Evolutionary conservation across 2,888 invertebrate species (phyloP), one percentile per base, ranked within the genome.

Genomic region (Drosophila colorata): DNA sequence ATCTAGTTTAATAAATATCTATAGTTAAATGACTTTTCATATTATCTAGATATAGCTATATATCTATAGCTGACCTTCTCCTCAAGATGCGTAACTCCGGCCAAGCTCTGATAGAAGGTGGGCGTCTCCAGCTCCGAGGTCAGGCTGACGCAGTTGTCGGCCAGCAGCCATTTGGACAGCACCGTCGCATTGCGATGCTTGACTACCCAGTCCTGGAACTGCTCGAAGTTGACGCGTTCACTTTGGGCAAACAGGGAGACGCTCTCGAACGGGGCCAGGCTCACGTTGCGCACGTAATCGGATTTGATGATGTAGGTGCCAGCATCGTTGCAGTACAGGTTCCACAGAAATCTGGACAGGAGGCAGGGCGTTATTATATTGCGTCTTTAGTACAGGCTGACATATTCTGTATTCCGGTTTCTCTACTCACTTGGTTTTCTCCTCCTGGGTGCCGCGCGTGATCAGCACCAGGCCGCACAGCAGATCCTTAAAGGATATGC

Each of bases 31-130:
- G n/a, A n/a, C 2, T n/a, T 2, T 35, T 14, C 1, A 0, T n/a
- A 7, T 9, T 37, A 37, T 37, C 6, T 37, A 16, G 9, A 9
- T n/a, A n/a, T n/a, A n/a, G n/a, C n/a, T n/a, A n/a, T n/a, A n/a
- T n/a, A n/a, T n/a, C n/a, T n/a, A 28, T 23, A 9, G 14, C 94
- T 93, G 91, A 96, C 96, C 91, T 95, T 94, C 80, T 95, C 95
- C 79, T 95, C 95, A 58, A 95, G 93, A 93, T 98, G 98, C 20
- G 98, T 98, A 33, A 98, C 98, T 33, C 98, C 98, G 40, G 98
- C 97, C 67, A 98, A 93, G 55, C 98, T 98, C 91, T 98, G 98
- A 92, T 98, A 98, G 90, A 98, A 98, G 0, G 98, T 98, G 0
- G 96, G 96, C 1, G 97, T 97, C 91, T 97, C 97, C 89, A 96